Evolutionary conservation across 2,888 invertebrate genomes (phyloP).

Genomic region (Apotomis capreana): DNA sequence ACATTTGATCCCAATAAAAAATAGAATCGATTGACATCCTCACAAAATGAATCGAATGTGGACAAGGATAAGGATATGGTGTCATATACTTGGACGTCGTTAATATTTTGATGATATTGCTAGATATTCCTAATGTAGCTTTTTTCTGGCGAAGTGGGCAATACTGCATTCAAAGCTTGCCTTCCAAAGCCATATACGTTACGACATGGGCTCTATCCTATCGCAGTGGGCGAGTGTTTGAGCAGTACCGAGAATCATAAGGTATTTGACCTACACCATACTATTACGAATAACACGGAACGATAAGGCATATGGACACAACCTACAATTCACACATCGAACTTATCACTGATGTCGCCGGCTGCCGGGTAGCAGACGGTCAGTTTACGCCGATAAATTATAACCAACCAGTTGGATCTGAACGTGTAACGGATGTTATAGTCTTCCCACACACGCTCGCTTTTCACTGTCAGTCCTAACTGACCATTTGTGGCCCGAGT

Average conservation of each 20-base stretch:
- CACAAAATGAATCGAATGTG: too few relatives aligned
- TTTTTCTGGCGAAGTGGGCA: not conserved
- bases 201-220: slow-evolving; percentile 5
- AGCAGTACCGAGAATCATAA: slow-evolving; percentile 19
- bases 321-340: slow-evolving; percentile 14
- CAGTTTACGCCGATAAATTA: slow-evolving; percentile 1
- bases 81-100: not conserved
- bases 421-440: slow-evolving; percentile 1
- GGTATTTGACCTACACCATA: not conserved
- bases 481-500: slow-evolving; percentile 22
- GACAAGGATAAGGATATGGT: too few relatives aligned
- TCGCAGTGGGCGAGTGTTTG: slow-evolving; percentile 4
- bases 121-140: not conserved
- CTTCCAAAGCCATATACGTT: not conserved
- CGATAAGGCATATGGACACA: not conserved
- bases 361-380: not conserved
- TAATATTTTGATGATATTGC: not conserved
- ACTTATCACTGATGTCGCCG: slow-evolving; percentile 10
- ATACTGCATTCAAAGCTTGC: not conserved
- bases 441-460: slow-evolving; percentile 25
- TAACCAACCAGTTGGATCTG: slow-evolving; percentile 11
- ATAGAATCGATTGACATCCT: too few relatives aligned
- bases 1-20: too few relatives aligned
- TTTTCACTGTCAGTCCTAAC: slow-evolving; percentile 14
- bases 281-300: not conserved